A percentile compares a stretch with the other conserved stretches of the same genome.
These are phyloP conservation scores for Neocrepidodera transversa DNA, from an alignment of 2,888 invertebrate genomes.

Conservation along the genomic window DNA sequence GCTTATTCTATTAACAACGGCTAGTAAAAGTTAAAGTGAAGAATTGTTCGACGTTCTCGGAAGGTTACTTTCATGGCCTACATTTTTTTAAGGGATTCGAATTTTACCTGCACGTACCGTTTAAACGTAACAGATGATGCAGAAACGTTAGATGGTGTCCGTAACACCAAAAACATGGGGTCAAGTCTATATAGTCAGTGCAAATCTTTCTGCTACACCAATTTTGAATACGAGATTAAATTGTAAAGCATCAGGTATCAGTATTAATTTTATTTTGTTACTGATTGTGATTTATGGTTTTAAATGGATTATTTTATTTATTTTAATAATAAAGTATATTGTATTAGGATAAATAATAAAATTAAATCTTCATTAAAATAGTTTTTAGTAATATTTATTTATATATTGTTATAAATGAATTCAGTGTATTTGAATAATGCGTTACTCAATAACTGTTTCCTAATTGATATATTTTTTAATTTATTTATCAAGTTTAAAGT, in stretches of 20 bases:
- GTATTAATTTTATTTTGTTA: neutral
- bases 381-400: no score
- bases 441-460: no score
- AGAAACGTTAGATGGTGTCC: constrained; percentile 16
- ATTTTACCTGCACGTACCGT: constrained; percentile 37
- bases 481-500: no score
- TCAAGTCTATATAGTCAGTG: constrained; percentile 4
- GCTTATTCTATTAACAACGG: constrained; percentile 29
- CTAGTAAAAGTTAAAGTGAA: constrained; percentile 42
- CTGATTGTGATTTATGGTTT: neutral
- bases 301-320: neutral
- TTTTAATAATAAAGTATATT: no score
- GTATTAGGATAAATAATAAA: neutral
- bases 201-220: constrained; percentile 14
- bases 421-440: no score
- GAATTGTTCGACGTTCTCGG: constrained; percentile 46
- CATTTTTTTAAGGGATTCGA: constrained; percentile 44
- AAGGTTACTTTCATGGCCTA: constrained; percentile 46
- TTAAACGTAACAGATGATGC: constrained; percentile 35
- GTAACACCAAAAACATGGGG: constrained; percentile 6
- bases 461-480: no score
- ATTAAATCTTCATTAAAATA: no score
- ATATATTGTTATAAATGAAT: no score
- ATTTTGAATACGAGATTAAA: constrained; percentile 12
- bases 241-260: constrained; percentile 18